Evolutionary conservation across 2,797 vertebrate genomes (phyloP).

Genomic region (Urocyon cinereoargenteus): DNA sequence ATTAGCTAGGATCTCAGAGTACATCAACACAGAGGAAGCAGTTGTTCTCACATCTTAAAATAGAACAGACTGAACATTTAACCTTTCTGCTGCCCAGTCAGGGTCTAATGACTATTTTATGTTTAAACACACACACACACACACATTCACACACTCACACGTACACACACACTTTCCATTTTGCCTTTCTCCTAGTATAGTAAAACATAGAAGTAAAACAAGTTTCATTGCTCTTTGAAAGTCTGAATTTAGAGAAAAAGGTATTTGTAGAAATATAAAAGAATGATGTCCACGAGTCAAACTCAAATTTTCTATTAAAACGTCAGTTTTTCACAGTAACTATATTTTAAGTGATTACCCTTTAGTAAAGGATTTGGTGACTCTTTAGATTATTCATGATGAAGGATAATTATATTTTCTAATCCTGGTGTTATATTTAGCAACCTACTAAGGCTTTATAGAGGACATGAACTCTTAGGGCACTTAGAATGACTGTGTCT

Average conservation of each 20-base stretch:
- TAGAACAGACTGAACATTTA: slow-evolving; percentile 81
- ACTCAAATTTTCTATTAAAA: slow-evolving; percentile 18
- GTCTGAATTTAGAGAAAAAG: not conserved
- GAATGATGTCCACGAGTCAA: slow-evolving; percentile 27
- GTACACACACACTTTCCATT: not conserved
- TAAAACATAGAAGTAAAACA: slow-evolving; percentile 54
- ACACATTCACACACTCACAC: not conserved
- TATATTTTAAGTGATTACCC: slow-evolving; percentile 48
- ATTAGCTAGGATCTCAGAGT: slow-evolving; percentile 80
- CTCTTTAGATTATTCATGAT: slow-evolving; percentile 62
- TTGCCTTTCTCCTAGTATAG: slow-evolving; percentile 48
- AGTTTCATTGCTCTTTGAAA: not conserved
- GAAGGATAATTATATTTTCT: slow-evolving; percentile 66
- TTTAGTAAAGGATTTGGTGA: slow-evolving; percentile 24
- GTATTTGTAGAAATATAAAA: slow-evolving; percentile 35
- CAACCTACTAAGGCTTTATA: slow-evolving; percentile 55
- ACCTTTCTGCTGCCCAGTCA: slow-evolving; percentile 81
- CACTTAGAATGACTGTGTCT: slow-evolving; percentile 60
- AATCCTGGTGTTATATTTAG: slow-evolving; percentile 62
- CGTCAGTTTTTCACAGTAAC: slow-evolving; percentile 9
- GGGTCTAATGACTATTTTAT: slow-evolving; percentile 72
- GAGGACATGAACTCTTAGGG: slow-evolving; percentile 70
- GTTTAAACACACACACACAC: slow-evolving; percentile 68
- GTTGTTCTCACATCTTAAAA: slow-evolving; percentile 87
- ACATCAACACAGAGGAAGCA: slow-evolving; percentile 77